Conservation (phyloP, 2,888 invertebrate genomes). For the Lasioglossum marginatum region DNA sequence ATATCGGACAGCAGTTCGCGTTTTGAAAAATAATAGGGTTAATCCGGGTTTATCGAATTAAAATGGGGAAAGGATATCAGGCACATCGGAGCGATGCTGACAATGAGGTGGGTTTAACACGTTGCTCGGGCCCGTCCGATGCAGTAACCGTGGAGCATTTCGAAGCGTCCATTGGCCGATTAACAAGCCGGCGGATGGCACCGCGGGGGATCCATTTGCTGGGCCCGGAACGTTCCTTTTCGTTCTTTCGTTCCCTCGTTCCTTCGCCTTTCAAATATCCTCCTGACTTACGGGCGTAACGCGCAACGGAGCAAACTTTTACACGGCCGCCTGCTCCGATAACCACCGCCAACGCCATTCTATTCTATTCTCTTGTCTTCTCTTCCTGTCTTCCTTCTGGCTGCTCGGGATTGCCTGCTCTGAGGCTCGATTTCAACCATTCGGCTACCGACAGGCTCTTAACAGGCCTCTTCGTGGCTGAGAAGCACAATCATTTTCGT, state of each 20-base stretch:
- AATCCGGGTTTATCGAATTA: not conserved
- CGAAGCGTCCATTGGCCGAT: conserved; percentile 68
- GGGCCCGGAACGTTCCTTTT: conserved; percentile 55
- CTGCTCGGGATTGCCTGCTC: conserved; percentile 22
- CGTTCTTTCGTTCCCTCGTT: not conserved
- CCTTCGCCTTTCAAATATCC: conserved; percentile 69
- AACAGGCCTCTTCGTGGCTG: not conserved
- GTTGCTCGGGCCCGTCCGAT: not conserved
- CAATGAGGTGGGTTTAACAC: conserved; percentile 18
- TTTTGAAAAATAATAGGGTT: not conserved
- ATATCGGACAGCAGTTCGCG: too few species aligned
- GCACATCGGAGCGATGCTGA: not conserved
- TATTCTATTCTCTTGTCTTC: conserved; percentile 18
- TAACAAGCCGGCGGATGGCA: conserved; percentile 72
- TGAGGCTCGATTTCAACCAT: not conserved
- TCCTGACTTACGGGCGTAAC: conserved; percentile 71
- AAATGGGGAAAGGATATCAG: conserved; percentile 34
- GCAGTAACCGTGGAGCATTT: conserved; percentile 10
- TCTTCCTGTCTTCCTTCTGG: conserved; percentile 23
- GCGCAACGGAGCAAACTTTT: conserved; percentile 62
- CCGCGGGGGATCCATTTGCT: conserved; percentile 73
- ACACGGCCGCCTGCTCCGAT: conserved; percentile 48
- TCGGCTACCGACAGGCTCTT: not conserved
- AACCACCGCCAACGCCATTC: conserved; percentile 49
- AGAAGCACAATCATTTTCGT: not conserved